Evolutionary conservation across 2,888 invertebrate genomes (phyloP).

Genomic region (Apotomis turbidana): DNA sequence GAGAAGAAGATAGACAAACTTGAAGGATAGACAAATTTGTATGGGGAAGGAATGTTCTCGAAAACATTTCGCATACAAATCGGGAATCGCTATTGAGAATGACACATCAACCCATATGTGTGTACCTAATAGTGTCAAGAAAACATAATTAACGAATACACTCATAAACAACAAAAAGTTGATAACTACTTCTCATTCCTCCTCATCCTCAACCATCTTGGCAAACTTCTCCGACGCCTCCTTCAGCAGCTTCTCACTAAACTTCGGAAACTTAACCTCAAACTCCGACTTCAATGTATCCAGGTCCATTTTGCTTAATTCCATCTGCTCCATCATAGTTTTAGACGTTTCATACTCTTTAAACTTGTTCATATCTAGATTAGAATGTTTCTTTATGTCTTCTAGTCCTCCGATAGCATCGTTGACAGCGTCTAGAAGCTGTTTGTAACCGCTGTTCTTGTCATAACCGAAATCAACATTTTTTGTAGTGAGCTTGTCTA

Average conservation of each 20-base stretch:
- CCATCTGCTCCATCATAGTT: constrained; percentile 54
- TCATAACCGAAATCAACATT: constrained; percentile 73
- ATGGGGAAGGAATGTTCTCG: too few species aligned
- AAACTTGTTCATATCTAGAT: constrained; percentile 64
- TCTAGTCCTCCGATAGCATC: constrained; percentile 72
- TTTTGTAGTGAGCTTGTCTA: constrained; percentile 66
- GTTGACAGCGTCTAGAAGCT: constrained; percentile 70
- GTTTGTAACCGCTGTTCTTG: constrained; percentile 66
- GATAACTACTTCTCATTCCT: constrained; percentile 42
- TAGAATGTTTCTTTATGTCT: constrained; percentile 69
- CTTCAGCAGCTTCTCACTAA: constrained; percentile 67
- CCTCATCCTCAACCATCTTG: constrained; percentile 58
- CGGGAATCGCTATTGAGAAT: too few species aligned
- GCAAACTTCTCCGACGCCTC: constrained; percentile 68
- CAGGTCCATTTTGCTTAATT: constrained; percentile 62
- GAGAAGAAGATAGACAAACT: too few species aligned
- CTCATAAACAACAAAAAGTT: too few species aligned
- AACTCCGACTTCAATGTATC: constrained; percentile 64
- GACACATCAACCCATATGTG: too few species aligned
- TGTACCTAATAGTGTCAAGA: too few species aligned
- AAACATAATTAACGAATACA: too few species aligned
- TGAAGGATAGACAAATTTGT: too few species aligned
- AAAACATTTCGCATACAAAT: too few species aligned
- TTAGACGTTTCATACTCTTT: constrained; percentile 62
- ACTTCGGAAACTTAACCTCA: constrained; percentile 66